These are phyloP conservation scores for Thumatha senex DNA, from an alignment of 2,888 invertebrate genomes.

Conservation along the genomic window DNA sequence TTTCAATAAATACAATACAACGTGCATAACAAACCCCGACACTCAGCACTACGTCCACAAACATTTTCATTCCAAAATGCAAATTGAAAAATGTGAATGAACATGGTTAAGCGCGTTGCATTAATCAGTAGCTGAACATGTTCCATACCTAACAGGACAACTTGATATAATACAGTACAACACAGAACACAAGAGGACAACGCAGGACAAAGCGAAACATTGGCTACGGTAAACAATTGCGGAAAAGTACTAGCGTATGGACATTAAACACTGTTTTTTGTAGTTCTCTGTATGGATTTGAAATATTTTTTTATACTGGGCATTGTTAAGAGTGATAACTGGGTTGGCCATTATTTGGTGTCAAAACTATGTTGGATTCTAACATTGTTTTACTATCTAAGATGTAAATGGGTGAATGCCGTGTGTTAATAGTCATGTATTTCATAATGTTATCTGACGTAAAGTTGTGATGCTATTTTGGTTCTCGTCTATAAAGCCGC, in stretches of 20 bases:
- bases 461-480: too few species aligned
- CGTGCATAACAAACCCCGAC: conserved; percentile 11
- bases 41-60: conserved; percentile 19
- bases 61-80: conserved; percentile 37
- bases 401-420: too few species aligned
- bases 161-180: background rate
- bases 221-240: conserved; percentile 26
- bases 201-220: conserved; percentile 24
- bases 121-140: conserved; percentile 34
- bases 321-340: background rate
- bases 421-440: too few species aligned
- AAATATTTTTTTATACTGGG: background rate
- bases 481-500: too few species aligned
- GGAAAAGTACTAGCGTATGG: conserved; percentile 18
- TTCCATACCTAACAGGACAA: conserved; percentile 28
- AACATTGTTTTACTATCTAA: too few species aligned
- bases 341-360: background rate
- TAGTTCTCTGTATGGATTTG: background rate
- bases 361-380: too few species aligned
- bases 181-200: conserved; percentile 1
- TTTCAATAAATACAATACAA: background rate
- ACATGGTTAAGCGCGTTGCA: conserved; percentile 34
- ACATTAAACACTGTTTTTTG: conserved; percentile 10
- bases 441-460: too few species aligned
- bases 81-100: conserved; percentile 35